Evolutionary conservation across 1,140 invertebrate species (phyloP), one percentile per base, ranked within the genome.

Genomic region (Lepidostoma basale): DNA sequence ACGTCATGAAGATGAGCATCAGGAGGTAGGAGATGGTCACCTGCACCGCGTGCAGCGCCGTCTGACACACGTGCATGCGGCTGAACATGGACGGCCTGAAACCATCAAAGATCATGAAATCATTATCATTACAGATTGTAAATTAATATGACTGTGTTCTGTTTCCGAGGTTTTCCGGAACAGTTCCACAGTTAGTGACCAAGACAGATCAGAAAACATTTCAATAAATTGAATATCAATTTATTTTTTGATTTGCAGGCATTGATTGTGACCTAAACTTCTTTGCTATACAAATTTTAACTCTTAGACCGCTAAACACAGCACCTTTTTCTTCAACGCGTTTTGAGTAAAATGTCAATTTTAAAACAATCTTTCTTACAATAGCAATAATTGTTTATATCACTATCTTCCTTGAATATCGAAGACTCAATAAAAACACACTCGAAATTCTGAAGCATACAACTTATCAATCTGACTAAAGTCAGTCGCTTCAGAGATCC

Each of bases 1-100:
- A 99, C 0, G 96, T 98, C 97, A 99, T 99, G 79, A 98, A 98
- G 65, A 98, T 93, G 77, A 99, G 83, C 97, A 99, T 99, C 33
- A 98, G 86, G 78, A 96, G 90, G 78, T 98, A 98, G 40, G 93
- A 95, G 23, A 98, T 82, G 14, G 91, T 86, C 66, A 97, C 88
- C 83, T 98, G 97, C 3, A 98, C 71, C 44, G 95, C 89, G 76
- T 98, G 96, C 5, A 99, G 84, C 5, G 91, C 76, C 3, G 95
- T 98, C 82, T 98, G 96, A 74, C 91, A 87, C 16, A 89, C 81
- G 78, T 98, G 95, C 73, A 88, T 88, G 70, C 83, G 78, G 73
- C 90, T 94, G 68, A 93, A 77, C 90, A 95, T 94, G 47, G 88
- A 88, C 6, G 90, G 91, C 74, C 91, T 92, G 81, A 6, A 85